phyloP scores from a whole-genome alignment of 1,140 invertebrate species.

The Ceratina japonica region DNA sequence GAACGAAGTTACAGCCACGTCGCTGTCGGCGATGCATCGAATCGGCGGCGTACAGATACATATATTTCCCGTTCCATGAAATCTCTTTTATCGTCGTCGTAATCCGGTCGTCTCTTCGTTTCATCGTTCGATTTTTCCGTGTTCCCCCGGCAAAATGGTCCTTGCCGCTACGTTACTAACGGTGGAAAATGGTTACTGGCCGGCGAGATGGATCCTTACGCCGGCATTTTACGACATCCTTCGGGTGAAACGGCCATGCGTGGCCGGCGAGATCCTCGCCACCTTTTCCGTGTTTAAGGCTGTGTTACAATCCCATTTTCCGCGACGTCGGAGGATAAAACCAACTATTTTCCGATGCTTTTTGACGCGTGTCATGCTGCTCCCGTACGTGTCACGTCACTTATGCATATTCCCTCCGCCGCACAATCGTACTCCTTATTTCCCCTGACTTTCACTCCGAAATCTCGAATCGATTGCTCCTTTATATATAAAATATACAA shows the following conservation, averaged over 20 bases:
- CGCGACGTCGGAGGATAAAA: neutral
- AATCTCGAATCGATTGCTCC: no score
- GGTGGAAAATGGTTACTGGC: conserved; percentile 46
- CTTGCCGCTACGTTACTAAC: conserved; percentile 1
- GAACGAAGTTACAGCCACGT: neutral
- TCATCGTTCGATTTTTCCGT: neutral
- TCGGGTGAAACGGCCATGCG: conserved; percentile 61
- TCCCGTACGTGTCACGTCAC: neutral
- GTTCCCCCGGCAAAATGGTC: neutral
- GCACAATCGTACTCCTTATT: neutral
- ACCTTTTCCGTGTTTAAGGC: conserved; percentile 36
- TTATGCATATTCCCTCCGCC: neutral
- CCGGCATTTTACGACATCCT: conserved; percentile 65
- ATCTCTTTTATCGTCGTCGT: neutral
- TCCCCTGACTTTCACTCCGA: neutral
- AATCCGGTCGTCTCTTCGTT: neutral
- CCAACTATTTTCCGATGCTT: neutral
- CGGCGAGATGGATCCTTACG: conserved; percentile 45
- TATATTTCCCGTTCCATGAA: neutral
- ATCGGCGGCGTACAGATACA: neutral
- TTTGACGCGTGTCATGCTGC: neutral
- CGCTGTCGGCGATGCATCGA: neutral
- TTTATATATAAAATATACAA: no score
- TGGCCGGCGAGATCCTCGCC: conserved; percentile 50
- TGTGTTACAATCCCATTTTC: conserved; percentile 13